phyloP scores from a whole-genome alignment of 2,797 vertebrate species.

The Alcedo atthis region DNA sequence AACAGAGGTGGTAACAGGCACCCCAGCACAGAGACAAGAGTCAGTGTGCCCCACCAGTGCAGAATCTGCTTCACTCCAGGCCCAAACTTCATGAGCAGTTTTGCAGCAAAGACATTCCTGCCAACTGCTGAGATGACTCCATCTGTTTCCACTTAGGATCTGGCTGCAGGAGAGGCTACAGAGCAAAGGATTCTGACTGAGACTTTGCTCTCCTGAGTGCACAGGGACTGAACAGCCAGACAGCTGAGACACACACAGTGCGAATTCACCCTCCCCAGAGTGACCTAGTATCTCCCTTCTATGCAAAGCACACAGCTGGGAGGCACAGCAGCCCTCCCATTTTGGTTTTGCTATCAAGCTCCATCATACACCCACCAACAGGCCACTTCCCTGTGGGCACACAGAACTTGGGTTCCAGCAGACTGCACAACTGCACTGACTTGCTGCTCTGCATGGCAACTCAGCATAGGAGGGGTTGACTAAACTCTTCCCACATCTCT shows the following conservation, averaged over 20 bases:
- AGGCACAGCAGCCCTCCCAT: background rate
- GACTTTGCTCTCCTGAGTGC: background rate
- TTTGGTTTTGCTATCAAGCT: background rate
- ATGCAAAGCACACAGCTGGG: background rate
- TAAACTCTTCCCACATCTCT: background rate
- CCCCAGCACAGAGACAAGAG: background rate
- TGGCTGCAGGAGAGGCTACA: background rate
- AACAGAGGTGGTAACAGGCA: background rate
- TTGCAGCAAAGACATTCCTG: conserved; percentile 4
- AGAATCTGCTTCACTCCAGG: background rate
- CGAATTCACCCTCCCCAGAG: background rate
- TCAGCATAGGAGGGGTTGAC: background rate
- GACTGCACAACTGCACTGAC: background rate
- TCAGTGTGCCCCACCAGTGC: background rate
- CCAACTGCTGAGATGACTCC: background rate
- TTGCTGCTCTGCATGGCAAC: background rate
- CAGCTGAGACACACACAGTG: background rate
- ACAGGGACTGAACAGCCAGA: background rate
- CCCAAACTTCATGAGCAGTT: conserved; percentile 6
- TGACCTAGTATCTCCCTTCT: background rate
- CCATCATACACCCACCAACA: background rate
- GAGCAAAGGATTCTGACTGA: background rate
- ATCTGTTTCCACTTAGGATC: conserved; percentile 33
- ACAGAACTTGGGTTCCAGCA: background rate
- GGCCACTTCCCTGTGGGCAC: background rate